Conservation (phyloP, 23 tunicate species). For the Ascidia mentula region DNA sequence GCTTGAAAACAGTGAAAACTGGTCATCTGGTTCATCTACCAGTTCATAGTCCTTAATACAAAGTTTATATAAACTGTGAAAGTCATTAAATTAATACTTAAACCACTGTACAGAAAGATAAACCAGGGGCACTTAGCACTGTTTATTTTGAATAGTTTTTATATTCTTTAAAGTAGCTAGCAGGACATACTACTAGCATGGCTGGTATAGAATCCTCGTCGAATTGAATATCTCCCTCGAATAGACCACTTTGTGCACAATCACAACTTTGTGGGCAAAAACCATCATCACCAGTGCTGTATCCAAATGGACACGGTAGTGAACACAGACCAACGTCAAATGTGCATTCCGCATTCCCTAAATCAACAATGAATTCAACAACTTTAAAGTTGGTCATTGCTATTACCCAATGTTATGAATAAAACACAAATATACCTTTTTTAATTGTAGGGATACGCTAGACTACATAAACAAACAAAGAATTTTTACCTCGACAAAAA, state of each 20-base stretch:
- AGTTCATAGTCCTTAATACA: not conserved
- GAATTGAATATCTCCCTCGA: constrained; percentile 12
- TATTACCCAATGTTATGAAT: too few relatives aligned
- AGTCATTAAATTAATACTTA: too few relatives aligned
- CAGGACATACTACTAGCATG: not conserved
- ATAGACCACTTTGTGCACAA: not conserved
- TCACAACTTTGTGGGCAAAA: not conserved
- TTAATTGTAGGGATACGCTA: too few relatives aligned
- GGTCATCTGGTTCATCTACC: not conserved
- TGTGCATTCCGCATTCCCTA: not conserved
- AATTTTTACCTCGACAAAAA: not conserved
- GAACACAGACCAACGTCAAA: not conserved
- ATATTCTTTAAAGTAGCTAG: too few relatives aligned
- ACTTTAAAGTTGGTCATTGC: too few relatives aligned
- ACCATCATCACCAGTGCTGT: not conserved
- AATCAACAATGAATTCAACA: too few relatives aligned
- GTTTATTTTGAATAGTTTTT: too few relatives aligned
- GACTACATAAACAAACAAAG: not conserved
- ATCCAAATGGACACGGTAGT: not conserved
- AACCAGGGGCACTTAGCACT: too few relatives aligned
- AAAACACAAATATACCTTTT: too few relatives aligned
- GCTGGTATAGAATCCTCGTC: not conserved
- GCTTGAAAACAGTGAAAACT: not conserved
- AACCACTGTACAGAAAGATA: too few relatives aligned
- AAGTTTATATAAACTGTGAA: not conserved